A percentile compares a stretch with the other conserved stretches of the same genome.
These are phyloP conservation scores for Brachionus rubens DNA, from an alignment of 1,140 invertebrate genomes.

Conservation along the genomic window DNA sequence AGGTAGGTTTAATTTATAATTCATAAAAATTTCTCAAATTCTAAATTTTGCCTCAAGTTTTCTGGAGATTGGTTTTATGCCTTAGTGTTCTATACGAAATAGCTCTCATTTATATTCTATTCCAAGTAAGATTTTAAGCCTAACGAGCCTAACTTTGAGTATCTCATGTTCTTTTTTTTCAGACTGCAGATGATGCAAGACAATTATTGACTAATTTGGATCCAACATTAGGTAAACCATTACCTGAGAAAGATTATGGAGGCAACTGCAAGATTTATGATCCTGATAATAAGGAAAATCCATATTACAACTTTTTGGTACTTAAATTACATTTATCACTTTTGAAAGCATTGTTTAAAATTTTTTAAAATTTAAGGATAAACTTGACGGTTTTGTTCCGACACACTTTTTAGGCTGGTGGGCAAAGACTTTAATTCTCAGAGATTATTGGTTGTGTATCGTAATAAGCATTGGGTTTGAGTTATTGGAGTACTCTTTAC, in stretches of 20 bases:
- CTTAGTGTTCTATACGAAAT: constrained; percentile 66
- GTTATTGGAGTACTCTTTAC: constrained; percentile 66
- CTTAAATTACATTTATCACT: background rate
- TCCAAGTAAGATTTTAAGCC: constrained; percentile 61
- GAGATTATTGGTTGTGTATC: constrained; percentile 68
- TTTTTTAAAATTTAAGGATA: constrained; percentile 61
- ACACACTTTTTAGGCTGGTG: constrained; percentile 68
- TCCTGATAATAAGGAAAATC: constrained; percentile 59
- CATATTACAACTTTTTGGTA: constrained; percentile 62
- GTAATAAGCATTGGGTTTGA: constrained; percentile 67
- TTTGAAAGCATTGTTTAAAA: background rate
- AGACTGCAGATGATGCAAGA: constrained; percentile 63
- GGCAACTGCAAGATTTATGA: constrained; percentile 66
- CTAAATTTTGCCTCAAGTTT: constrained; percentile 55
- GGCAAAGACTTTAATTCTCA: constrained; percentile 63
- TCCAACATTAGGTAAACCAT: constrained; percentile 61
- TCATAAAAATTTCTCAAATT: background rate
- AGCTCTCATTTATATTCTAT: constrained; percentile 64
- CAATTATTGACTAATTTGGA: constrained; percentile 63
- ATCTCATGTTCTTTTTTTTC: constrained; percentile 48
- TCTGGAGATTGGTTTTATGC: constrained; percentile 66
- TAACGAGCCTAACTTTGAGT: constrained; percentile 2
- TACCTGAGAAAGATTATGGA: constrained; percentile 66
- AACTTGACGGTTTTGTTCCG: constrained; percentile 66
- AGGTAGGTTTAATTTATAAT: constrained; percentile 51